Base-by-base conservation (phyloP, 2,113 vertebrate species). In the Rhynchomys soricoides region DNA sequence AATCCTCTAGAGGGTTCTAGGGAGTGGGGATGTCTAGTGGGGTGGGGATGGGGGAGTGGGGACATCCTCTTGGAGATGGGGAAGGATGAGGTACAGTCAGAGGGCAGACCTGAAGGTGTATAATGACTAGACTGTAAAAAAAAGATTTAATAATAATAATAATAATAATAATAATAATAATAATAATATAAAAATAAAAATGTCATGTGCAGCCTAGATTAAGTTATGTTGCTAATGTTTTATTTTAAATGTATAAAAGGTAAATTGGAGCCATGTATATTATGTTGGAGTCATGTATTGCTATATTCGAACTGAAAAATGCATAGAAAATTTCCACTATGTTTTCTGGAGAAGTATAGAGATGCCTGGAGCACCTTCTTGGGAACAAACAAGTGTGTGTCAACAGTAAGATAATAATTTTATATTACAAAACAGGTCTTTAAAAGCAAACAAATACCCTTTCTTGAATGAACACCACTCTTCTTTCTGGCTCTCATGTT, bases 401-500 rank as follows among this genome's bases (percentile, higher is more conserved):
- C 70, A 77, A 29, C 1, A 86, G 24, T 66, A 26, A 62, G 1
- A 55, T 40, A 50, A 45, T 82, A 48, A 29, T 75, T 78, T 89
- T 29, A 82, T 55, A 77, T 12, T 78, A 3, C 87, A 26, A 29
- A 8, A 10, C 26, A 0, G 7, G 43, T 92, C 10, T 92, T 55
- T 78, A 66, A 90, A 93, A n/a, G 17, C 0, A 52, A 71, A 70
- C 48, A 89, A 40, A 1, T 29, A 1, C 19, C 8, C 3, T 75
- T 52, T 9, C 11, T 55, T 50, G 40, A 31, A 21, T 88, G 26
- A 2, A 45, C 2, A 26, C 0, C 0, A 74, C 1, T 7, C 8
- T 93, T 87, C 62, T 86, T 68, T 78, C 64, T 91, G 37, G 66
- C 71, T 43, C 91, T 85, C 52, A 37, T 22, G 82, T 66, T 85